These are phyloP conservation scores for Channa maculata DNA, from an alignment of 2,113 vertebrate species.

Conservation along the genomic window DNA sequence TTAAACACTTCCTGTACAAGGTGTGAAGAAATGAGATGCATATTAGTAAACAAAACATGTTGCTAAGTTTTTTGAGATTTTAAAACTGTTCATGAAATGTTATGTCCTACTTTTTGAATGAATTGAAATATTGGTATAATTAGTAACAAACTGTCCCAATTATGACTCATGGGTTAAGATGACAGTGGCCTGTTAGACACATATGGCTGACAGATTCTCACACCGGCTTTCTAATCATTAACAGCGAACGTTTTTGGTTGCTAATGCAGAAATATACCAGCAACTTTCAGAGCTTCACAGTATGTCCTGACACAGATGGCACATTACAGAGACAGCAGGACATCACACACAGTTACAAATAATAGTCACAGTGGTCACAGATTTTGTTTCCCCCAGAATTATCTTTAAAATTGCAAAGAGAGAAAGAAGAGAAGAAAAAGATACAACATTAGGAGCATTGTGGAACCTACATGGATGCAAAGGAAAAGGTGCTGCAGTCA, in stretches of 20 bases:
- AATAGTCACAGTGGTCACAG: constrained; percentile 4
- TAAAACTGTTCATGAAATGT: neutral
- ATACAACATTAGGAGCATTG: neutral
- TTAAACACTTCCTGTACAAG: neutral
- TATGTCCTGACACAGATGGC: constrained; percentile 54
- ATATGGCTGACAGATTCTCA: neutral
- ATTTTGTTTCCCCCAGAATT: too few species aligned
- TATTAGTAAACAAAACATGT: constrained; percentile 43
- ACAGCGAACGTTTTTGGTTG: constrained; percentile 10
- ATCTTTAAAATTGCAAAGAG: too few species aligned
- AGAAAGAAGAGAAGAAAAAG: too few species aligned
- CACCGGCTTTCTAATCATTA: neutral
- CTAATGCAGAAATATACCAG: constrained; percentile 10
- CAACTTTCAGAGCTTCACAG: constrained; percentile 28
- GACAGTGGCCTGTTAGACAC: neutral
- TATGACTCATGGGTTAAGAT: neutral
- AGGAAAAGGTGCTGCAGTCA: neutral
- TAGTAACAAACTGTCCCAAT: constrained; percentile 41
- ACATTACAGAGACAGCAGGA: constrained; percentile 50
- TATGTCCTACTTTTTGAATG: constrained; percentile 28
- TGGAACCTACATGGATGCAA: neutral
- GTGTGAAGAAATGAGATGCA: constrained; percentile 18
- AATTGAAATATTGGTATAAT: constrained; percentile 24
- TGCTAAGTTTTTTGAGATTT: neutral
- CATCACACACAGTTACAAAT: constrained; percentile 32